Evolutionary conservation across 2,113 vertebrate genomes (phyloP), one percentile per base, ranked within the genome.

Genomic region (Centropus unirufus): DNA sequence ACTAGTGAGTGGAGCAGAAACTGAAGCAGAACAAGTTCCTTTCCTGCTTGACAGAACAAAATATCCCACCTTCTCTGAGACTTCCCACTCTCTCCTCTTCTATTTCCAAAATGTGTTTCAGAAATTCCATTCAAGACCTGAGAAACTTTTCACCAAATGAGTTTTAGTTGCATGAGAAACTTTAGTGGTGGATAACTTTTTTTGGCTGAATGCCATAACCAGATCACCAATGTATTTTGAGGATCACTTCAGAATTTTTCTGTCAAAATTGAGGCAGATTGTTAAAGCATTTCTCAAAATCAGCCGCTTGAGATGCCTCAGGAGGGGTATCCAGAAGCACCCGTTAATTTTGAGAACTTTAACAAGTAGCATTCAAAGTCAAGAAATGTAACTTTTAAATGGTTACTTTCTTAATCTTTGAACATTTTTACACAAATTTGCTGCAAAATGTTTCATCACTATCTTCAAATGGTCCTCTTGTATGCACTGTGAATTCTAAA

Each of bases 251-350:
- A 29, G 42, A 55, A 80, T 88, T 87, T 80, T 36, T 76, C 46
- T 83, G 16, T 59, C 89, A 84, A 85, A 76, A 66, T 3, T 42
- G 34, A 70, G 68, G 39, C 8, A 63, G 6, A 8, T 74, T 83
- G 22, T 92, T 85, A 70, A 89, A 83, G 29, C 62, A 51, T 76
- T 91, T 88, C 55, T 17, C 8, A 85, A 90, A 85, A 94, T 59
- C 67, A 74, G 20, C 21, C n/a, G 70, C 67, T 69, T 80, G 44
- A 69, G 26, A 11, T 87, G 64, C 55, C 70, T 19, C 54, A 51
- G 54, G 27, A 87, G 39, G 14, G 6, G 11, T 83, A 69, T 89
- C 29, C 24, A 88, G 77, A 92, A 94, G 10, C 39, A 93, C 34
- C 27, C 47, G 32, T 55, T 86, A 67, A 42, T 86, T 73, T 19